These are phyloP conservation scores for Exocentrus adspersus DNA, from an alignment of 2,888 invertebrate genomes.

Conservation along the genomic window DNA sequence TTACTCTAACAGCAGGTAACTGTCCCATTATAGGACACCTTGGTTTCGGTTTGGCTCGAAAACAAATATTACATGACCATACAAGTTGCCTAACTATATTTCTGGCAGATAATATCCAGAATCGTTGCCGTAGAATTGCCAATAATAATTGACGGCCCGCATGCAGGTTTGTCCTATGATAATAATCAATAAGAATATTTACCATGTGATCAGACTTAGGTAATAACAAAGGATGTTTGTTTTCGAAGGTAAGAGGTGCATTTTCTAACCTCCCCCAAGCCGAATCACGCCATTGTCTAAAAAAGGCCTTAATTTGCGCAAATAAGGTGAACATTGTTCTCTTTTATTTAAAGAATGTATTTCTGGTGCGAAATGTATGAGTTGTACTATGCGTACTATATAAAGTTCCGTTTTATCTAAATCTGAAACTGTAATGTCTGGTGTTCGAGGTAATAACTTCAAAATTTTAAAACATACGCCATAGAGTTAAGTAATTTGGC, in stretches of 20 bases:
- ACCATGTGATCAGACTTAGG: too few relatives aligned
- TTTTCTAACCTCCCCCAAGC: constrained; percentile 14
- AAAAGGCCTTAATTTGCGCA: constrained; percentile 11
- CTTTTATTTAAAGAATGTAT: background rate
- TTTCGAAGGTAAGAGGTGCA: background rate
- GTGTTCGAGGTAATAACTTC: background rate
- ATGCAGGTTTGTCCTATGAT: constrained; percentile 20
- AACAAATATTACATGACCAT: constrained; percentile 29
- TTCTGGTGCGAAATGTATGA: constrained; percentile 5
- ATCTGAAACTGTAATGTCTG: background rate
- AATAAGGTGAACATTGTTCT: background rate
- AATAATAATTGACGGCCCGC: constrained; percentile 15
- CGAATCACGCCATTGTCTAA: constrained; percentile 11
- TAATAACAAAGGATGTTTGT: constrained; percentile 14
- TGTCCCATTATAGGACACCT: constrained; percentile 20
- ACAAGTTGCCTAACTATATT: constrained; percentile 22
- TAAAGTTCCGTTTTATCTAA: constrained; percentile 6
- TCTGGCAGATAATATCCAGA: constrained; percentile 25
- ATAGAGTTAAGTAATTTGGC: background rate
- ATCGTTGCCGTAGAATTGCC: constrained; percentile 24
- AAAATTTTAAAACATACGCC: constrained; percentile 3
- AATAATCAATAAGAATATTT: constrained; percentile 19
- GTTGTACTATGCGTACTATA: constrained; percentile 12
- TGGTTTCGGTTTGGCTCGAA: constrained; percentile 25
- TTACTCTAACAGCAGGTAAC: constrained; percentile 18